A percentile compares a stretch with the other conserved stretches of the same genome.
These are phyloP conservation scores for Ptilorrhoa leucosticta DNA, from an alignment of 2,113 vertebrate genomes.

Conservation along the genomic window DNA sequence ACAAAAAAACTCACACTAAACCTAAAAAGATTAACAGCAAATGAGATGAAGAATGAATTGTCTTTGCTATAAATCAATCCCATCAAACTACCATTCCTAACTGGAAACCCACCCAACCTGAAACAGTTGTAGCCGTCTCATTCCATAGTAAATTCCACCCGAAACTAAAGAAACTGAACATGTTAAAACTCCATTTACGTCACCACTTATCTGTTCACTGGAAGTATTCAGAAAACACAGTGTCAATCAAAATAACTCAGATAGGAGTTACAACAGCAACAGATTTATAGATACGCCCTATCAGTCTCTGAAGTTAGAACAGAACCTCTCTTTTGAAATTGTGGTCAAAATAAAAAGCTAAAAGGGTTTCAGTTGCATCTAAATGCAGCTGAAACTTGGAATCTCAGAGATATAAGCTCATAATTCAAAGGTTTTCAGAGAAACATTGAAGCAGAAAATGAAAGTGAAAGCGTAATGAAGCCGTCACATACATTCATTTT, in stretches of 20 bases:
- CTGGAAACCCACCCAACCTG: not conserved
- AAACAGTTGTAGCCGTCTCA: not conserved
- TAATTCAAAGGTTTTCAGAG: not conserved
- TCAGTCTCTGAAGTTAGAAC: not conserved
- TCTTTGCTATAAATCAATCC: not conserved
- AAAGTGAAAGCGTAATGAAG: constrained; percentile 53
- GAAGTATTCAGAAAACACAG: not conserved
- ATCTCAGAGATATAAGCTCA: not conserved
- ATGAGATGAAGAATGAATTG: not conserved
- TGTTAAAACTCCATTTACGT: not conserved
- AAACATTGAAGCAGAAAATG: constrained; percentile 5
- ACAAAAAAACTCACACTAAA: not conserved
- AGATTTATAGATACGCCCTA: not conserved
- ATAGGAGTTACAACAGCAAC: not conserved
- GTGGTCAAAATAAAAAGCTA: not conserved
- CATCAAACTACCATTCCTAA: not conserved
- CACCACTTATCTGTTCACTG: not conserved
- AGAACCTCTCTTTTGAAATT: not conserved
- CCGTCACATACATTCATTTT: not conserved
- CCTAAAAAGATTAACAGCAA: not conserved
- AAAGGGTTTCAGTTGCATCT: not conserved
- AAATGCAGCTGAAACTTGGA: not conserved
- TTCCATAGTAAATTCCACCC: not conserved
- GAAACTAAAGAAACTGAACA: not conserved
- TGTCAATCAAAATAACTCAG: not conserved